Evolutionary conservation across 2,113 vertebrate genomes (phyloP).

Genomic region (Girardinichthys multiradiatus): DNA sequence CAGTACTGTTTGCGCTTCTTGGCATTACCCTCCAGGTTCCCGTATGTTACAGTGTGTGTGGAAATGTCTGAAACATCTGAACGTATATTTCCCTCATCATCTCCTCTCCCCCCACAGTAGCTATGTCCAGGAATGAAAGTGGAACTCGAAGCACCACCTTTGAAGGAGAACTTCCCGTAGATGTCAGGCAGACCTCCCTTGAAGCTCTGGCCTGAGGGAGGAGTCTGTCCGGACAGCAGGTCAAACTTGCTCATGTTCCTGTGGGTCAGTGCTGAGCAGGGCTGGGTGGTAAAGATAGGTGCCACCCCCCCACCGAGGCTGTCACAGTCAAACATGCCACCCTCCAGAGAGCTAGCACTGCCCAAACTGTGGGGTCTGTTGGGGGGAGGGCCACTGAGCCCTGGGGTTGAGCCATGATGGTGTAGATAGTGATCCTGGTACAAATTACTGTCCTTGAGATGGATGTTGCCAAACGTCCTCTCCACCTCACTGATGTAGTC

Average conservation of each 20-base stretch:
- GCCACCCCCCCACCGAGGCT: conserved; percentile 82
- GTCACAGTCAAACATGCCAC: conserved; percentile 94
- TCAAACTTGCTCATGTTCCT: conserved; percentile 87
- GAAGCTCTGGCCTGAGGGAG: conserved; percentile 82
- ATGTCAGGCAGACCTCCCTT: conserved; percentile 88
- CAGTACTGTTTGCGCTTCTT: conserved; percentile 96
- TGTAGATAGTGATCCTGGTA: conserved; percentile 98
- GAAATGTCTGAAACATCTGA: conserved; percentile 97
- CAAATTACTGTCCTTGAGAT: conserved; percentile 95
- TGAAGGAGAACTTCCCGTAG: conserved; percentile 97
- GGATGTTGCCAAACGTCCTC: conserved; percentile 96
- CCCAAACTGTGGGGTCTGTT: conserved; percentile 91
- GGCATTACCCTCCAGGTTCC: conserved; percentile 95
- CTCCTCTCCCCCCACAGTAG: conserved; percentile 72
- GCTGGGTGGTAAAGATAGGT: conserved; percentile 90
- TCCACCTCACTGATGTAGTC: conserved; percentile 99
- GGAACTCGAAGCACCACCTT: conserved; percentile 82
- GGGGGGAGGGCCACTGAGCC: conserved; percentile 67
- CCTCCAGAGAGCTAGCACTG: conserved; percentile 94
- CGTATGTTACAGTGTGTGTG: conserved; percentile 97
- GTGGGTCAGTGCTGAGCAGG: conserved; percentile 85
- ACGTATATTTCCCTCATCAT: conserved; percentile 90
- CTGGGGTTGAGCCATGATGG: conserved; percentile 83
- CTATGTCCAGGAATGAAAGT: conserved; percentile 83
- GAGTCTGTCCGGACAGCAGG: conserved; percentile 88